Evolutionary conservation across 2,797 vertebrate genomes (phyloP), one percentile per base, ranked within the genome.

Genomic region (Galaxias olidus): DNA sequence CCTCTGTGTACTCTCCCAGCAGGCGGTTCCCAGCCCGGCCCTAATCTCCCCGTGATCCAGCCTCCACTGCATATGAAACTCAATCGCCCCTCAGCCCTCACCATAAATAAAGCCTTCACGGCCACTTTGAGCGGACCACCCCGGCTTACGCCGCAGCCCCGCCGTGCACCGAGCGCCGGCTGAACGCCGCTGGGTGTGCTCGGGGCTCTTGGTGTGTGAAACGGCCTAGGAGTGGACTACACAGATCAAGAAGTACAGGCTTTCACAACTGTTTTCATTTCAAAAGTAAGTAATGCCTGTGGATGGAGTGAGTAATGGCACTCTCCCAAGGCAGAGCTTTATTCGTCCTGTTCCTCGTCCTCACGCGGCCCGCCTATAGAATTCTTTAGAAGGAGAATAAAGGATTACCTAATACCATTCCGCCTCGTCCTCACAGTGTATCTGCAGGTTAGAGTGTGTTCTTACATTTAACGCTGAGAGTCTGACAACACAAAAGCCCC

Each of bases 51-150:
- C 63, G 62, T 85, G 81, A 88, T 84, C 81, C 83, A 78, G 69
- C 74, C 75, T 87, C 85, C 84, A 85, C 84, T 80, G 67, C 85
- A 86, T 73, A 83, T 82, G 87, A 89, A 90, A 91, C 73, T 72
- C 75, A 77, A 90, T 83, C 79, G 77, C 71, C 51, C 75, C 66
- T 76, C 65, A 79, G 81, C 59, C 69, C 52, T 61, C 75, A 86
- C 77, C 77, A 75, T 82, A 89, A 90, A 90, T 86, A 88, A 84
- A 86, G 86, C 85, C 83, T 78, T 30, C 30, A 30, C n/a, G 78
- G 76, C 76, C 77, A 71, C 75, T 81, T 81, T 80, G 58, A 79
- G 67, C 50, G 65, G 87, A 87, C 88, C 86, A 91, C 88, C 86
- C 87, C 68, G 86, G 68, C 57, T 76, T 51, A 68, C 65, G 75